Evolutionary conservation across 2,113 vertebrate species (phyloP), one percentile per base, ranked within the genome.

Genomic region (Rhombomys opimus): DNA sequence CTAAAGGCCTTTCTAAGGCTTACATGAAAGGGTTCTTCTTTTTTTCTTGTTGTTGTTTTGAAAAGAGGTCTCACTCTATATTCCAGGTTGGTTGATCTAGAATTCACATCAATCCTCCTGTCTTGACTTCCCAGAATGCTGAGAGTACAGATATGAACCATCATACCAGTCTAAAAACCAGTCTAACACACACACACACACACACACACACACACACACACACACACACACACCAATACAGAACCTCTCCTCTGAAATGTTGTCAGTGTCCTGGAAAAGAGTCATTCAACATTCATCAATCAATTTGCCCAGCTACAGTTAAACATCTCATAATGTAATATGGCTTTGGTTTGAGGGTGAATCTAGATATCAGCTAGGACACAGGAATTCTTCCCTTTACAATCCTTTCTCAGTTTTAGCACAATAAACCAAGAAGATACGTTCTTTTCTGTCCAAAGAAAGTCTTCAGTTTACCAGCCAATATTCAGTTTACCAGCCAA

Each of bases 191-290:
- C 54, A 75, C 38, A 25, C 22, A 25, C 38, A 41, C 38, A 25
- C 23, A 38, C 59, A 41, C 23, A 63, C 80, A 61, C 80, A 61
- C 57, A 61, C 57, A 61, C 80, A 61, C 54, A 82, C 80, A 80
- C 52, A 80, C 52, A 81, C 78, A 63, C 61, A 61, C 38, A 72
- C 22, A 50, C 30, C 1, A 41, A 90, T 41, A 77, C 18, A 68
- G 15, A 90, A 20, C 7, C 77, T 92, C 75, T 89, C 87, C 32
- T 90, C 76, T 96, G 38, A 85, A 94, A n/a, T 38, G 86, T 41
- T 93, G 57, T 32, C 88, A 80, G 76, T 78, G 23, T 90, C 82
- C 68, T 97, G 27, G 65, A 95, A 92, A 90, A 92, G 59, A 94
- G n/a, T 35, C 41, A 84, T 87, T 76, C 65, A 90, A 65, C 38